Base-by-base conservation (phyloP, 2,113 vertebrate genomes). In the Coturnix japonica region DNA sequence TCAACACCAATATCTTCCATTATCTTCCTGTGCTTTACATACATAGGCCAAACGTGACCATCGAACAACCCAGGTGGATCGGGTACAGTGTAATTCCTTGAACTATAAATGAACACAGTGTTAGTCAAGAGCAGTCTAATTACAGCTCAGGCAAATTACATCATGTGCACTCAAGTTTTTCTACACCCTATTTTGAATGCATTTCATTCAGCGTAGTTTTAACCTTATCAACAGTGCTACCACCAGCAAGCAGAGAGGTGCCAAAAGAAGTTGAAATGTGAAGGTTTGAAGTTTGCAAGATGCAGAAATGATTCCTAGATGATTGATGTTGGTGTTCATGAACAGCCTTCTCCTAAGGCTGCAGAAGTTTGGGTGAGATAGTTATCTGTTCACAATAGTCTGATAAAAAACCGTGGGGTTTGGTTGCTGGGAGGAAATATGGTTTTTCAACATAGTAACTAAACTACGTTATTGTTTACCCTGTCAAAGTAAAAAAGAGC, bases 11-110 rank as follows among this genome's bases (percentile, higher is more conserved):
- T 94, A n/a, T 96, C 95, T 93, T 99, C 98, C 99, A 99, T 99
- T 94, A 98, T 97, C 53, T 94, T 97, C 95, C 98, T 98, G 82
- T 99, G 99, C 94, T 98, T 99, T 94, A 98, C 79, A 25, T 99
- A 99, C 99, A 99, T 99, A 89, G 99, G 99, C 99, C 99, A 99
- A 74, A 99, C 99, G 0, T 99, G 99, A 66, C 99, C 98, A 7
- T 99, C 98, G 13, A 99, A 99, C 92, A 99, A 96, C 79, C 98
- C 99, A 1, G 99, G 99, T 35, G 99, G 98, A 75, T 99, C 99
- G 3, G 99, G 99, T 87, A 99, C 98, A 2, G 91, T 26, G 93
- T 99, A 99, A 93, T 98, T 98, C 94, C 98, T 98, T 14, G 97
- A 98, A 95, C 98, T 99, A 54, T 10, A 63, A 89, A 87, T 83